These are phyloP conservation scores for Synanthedon tipuliformis DNA, from an alignment of 2,888 invertebrate genomes.

Conservation along the genomic window DNA sequence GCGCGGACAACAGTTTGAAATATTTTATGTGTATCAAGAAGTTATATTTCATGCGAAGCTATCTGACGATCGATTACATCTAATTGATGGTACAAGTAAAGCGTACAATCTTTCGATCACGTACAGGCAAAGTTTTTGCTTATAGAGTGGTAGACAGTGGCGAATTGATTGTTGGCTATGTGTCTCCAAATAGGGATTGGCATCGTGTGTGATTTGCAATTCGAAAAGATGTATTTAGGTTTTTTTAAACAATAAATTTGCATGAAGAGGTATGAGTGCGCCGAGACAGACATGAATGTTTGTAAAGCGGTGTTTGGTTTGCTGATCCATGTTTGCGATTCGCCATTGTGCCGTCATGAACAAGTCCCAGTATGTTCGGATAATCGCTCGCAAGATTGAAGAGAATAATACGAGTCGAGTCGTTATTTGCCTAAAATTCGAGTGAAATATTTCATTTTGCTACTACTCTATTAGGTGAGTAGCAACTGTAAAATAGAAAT, in stretches of 20 bases:
- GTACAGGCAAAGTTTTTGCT: conserved; percentile 5
- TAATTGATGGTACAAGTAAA: conserved; percentile 9
- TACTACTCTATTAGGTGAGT: too few relatives aligned
- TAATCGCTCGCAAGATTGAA: neutral
- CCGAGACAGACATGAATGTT: conserved; percentile 30
- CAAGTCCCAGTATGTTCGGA: conserved; percentile 5
- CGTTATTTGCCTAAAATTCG: too few relatives aligned
- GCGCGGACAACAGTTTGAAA: conserved; percentile 4
- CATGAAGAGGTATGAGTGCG: conserved; percentile 25
- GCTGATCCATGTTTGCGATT: conserved; percentile 38
- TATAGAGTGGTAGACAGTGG: neutral
- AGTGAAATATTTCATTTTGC: too few relatives aligned
- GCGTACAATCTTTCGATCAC: conserved; percentile 13
- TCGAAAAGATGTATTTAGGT: conserved; percentile 2
- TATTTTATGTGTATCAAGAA: conserved; percentile 12
- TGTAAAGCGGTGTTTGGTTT: conserved; percentile 40
- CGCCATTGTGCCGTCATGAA: conserved; percentile 35
- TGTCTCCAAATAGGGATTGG: neutral
- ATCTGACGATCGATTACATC: conserved; percentile 13
- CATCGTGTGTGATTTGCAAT: neutral
- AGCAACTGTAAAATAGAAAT: too few relatives aligned
- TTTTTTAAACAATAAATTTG: conserved; percentile 34
- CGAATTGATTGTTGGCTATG: neutral
- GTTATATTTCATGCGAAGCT: conserved; percentile 14
- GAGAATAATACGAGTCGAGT: neutral